phyloP scores from a whole-genome alignment of 2,797 vertebrate genomes.

The Pteropus rufus region DNA sequence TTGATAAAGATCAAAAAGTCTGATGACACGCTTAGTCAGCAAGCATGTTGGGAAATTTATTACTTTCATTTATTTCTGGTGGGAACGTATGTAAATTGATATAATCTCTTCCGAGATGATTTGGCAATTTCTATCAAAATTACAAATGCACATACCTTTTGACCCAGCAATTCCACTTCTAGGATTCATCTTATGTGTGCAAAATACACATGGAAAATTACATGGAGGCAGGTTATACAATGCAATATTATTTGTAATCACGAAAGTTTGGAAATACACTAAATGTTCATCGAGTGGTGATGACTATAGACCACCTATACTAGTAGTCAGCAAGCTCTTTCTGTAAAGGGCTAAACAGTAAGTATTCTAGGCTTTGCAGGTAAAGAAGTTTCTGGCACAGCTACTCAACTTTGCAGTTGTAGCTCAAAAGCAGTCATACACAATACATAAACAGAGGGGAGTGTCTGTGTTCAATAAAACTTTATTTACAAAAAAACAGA shows the following conservation, averaged over 20 bases:
- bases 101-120: not conserved
- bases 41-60: not conserved
- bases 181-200: not conserved
- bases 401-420: not conserved
- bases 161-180: not conserved
- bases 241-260: not conserved
- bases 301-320: not conserved
- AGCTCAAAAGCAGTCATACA: not conserved
- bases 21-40: not conserved
- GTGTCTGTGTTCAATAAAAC: not conserved
- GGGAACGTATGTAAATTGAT: not conserved
- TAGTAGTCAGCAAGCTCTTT: not conserved
- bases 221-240: not conserved
- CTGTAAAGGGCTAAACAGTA: not conserved
- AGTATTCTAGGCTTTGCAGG: not conserved
- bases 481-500: not conserved
- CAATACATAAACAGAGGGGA: not conserved
- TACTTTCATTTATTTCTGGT: not conserved
- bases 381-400: not conserved
- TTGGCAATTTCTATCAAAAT: constrained; percentile 32
- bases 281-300: not conserved
- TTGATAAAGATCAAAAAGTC: constrained; percentile 1
- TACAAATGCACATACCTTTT: not conserved
- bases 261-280: not conserved
- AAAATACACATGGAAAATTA: not conserved